Percentiles rank a stretch among this genome's conserved stretches.
phyloP scores from a whole-genome alignment of 2,888 invertebrate genomes.

The Cephus pulcher region DNA sequence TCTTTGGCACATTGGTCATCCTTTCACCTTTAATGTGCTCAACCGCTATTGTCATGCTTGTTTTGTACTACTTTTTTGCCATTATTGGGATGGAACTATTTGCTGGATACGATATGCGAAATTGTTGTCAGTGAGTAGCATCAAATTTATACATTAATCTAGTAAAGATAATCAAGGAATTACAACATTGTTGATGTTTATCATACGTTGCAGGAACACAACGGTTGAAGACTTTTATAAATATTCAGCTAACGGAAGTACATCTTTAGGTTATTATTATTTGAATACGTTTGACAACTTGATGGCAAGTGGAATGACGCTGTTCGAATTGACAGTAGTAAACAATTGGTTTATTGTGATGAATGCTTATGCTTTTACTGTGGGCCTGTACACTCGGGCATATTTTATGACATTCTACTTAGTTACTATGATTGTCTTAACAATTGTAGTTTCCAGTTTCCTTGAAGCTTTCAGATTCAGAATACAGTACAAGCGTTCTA shows the following conservation, averaged over 20 bases:
- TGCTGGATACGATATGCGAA: constrained; percentile 77
- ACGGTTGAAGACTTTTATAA: constrained; percentile 87
- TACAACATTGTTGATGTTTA: constrained; percentile 11
- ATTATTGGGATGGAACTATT: constrained; percentile 92
- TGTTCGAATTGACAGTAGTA: constrained; percentile 90
- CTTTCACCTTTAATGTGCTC: constrained; percentile 86
- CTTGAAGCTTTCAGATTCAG: constrained; percentile 89
- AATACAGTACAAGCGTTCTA: constrained; percentile 87
- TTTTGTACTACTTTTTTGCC: constrained; percentile 90
- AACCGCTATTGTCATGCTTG: constrained; percentile 84
- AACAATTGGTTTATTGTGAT: constrained; percentile 95
- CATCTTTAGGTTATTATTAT: constrained; percentile 85
- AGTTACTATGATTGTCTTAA: constrained; percentile 91
- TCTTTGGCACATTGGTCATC: constrained; percentile 84
- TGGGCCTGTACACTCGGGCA: constrained; percentile 79
- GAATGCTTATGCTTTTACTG: constrained; percentile 84
- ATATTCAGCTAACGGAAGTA: constrained; percentile 76
- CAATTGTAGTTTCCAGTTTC: constrained; percentile 90
- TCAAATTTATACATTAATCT: constrained; percentile 12
- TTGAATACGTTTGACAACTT: constrained; percentile 87
- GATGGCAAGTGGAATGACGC: constrained; percentile 81
- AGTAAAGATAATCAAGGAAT: not conserved
- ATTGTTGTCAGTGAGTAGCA: constrained; percentile 83
- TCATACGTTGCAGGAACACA: constrained; percentile 74
- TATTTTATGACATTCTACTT: constrained; percentile 92